These are phyloP conservation scores for Melanocharis versteri DNA, from an alignment of 2,113 vertebrate species.

Conservation along the genomic window DNA sequence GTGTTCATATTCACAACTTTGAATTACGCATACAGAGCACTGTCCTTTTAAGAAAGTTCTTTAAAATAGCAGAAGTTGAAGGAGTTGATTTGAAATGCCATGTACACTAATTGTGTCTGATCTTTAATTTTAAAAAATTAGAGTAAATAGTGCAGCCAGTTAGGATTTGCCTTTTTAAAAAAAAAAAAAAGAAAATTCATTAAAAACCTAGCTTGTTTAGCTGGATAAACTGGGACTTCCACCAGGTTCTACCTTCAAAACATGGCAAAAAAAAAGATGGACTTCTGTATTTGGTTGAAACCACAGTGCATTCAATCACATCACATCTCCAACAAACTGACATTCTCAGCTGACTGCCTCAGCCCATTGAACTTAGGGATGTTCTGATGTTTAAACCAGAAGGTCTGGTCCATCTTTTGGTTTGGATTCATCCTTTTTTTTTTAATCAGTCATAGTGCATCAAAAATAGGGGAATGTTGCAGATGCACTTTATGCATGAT, in stretches of 20 bases:
- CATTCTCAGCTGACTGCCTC: neutral
- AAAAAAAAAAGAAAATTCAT: neutral
- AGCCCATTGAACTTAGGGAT: neutral
- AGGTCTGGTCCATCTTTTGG: neutral
- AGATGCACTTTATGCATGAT: neutral
- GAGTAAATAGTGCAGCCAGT: neutral
- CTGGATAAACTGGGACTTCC: neutral
- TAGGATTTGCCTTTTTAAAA: neutral
- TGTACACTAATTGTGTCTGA: neutral
- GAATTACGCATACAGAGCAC: constrained; percentile 56
- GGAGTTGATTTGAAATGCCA: neutral
- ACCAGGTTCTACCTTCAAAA: neutral
- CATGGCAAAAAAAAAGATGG: fast-evolving
- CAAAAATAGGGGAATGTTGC: neutral
- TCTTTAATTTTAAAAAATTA: neutral
- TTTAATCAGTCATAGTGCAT: neutral
- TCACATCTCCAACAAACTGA: neutral
- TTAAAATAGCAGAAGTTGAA: neutral
- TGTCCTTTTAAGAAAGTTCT: constrained; percentile 57
- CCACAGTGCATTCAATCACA: neutral
- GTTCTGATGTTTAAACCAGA: neutral
- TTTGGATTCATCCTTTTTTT: neutral
- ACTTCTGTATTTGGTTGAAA: neutral
- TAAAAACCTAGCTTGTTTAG: neutral
- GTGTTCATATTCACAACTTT: neutral